phyloP scores from a whole-genome alignment of 2,113 vertebrate species.

The Chlamydotis undulata region DNA sequence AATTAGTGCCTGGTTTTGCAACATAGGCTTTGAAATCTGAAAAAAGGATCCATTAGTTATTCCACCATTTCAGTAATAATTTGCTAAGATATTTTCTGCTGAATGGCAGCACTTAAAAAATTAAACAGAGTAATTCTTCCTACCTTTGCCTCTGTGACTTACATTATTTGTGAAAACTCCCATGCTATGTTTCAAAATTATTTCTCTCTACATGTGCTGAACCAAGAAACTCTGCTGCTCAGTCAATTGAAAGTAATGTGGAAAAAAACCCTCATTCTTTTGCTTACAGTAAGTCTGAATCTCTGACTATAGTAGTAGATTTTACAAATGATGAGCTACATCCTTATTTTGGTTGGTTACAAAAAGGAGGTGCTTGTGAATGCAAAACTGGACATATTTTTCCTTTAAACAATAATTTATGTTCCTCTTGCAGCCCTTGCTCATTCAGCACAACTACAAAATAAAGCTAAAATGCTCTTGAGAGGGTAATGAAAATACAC shows the following conservation, averaged over 20 bases:
- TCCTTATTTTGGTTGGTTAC: not conserved
- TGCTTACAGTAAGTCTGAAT: not conserved
- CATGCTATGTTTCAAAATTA: not conserved
- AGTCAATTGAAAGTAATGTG: not conserved
- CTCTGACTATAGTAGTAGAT: not conserved
- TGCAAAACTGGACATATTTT: not conserved
- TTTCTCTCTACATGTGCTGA: not conserved
- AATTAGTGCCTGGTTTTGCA: not conserved
- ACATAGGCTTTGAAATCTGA: not conserved
- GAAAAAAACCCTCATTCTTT: not conserved
- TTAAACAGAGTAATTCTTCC: not conserved
- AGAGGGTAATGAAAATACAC: slow-evolving; percentile 1
- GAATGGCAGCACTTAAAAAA: not conserved
- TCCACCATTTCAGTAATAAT: not conserved
- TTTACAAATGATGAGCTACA: not conserved
- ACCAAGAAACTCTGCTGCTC: not conserved
- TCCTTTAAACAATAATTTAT: not conserved
- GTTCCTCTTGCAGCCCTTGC: not conserved
- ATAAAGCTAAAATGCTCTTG: slow-evolving; percentile 26
- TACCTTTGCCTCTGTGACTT: not conserved
- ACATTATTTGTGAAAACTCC: not conserved
- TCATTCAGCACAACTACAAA: not conserved
- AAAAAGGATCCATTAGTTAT: not conserved
- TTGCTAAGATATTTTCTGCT: not conserved
- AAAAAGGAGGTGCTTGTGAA: not conserved